These are phyloP conservation scores for Brienomyrus brachyistius DNA, from an alignment of 2,113 vertebrate genomes.

Conservation along the genomic window DNA sequence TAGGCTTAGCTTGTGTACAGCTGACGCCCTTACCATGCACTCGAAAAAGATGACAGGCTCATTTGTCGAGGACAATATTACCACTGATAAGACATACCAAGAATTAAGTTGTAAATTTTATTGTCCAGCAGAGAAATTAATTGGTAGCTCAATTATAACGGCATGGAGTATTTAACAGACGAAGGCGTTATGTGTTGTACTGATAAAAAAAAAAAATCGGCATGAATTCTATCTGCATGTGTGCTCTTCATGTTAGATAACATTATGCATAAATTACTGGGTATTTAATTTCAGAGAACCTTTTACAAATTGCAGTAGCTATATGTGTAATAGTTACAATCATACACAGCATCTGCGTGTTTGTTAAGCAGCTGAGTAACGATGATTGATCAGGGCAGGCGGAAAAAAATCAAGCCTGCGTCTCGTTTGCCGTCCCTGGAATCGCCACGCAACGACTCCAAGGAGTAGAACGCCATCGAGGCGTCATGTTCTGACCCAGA, in stretches of 20 bases:
- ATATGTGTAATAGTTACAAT: neutral
- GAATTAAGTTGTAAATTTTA: neutral
- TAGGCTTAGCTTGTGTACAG: neutral
- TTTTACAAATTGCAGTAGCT: neutral
- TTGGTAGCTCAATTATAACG: neutral
- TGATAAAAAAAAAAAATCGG: neutral
- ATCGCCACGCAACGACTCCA: neutral
- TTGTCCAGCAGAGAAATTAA: neutral
- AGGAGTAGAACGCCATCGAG: neutral
- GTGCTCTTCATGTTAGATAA: neutral
- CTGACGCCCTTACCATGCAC: neutral
- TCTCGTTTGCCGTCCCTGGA: neutral
- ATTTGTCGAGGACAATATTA: neutral
- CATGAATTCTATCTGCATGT: neutral
- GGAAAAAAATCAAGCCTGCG: neutral
- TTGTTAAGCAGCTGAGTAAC: neutral
- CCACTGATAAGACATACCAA: neutral
- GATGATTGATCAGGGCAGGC: neutral
- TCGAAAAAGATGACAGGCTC: neutral
- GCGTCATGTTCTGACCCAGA: neutral
- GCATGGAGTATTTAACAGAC: neutral
- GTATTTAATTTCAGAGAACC: neutral
- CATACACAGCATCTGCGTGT: neutral
- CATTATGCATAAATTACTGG: neutral
- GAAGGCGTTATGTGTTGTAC: neutral